A percentile compares a stretch with the other conserved stretches of the same genome.
Evolutionary conservation across 2,113 vertebrate species (phyloP).

Genomic region (Lontra canadensis): DNA sequence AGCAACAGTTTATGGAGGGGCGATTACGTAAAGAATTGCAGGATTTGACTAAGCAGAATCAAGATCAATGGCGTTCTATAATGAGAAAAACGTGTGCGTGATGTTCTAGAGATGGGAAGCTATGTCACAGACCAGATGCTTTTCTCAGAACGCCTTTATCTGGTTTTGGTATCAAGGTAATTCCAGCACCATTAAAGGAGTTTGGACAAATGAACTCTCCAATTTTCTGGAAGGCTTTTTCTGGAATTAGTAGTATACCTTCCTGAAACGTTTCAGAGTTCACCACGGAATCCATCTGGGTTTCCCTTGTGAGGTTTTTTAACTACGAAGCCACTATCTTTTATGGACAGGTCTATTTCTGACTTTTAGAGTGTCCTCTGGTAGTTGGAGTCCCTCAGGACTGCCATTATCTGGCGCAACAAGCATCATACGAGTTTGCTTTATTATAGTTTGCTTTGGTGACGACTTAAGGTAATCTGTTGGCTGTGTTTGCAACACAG

Average conservation of each 20-base stretch:
- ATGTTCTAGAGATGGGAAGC: neutral
- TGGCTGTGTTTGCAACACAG: neutral
- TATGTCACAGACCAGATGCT: neutral
- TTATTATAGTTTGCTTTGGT: neutral
- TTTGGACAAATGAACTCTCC: neutral
- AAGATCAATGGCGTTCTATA: neutral
- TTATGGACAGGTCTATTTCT: neutral
- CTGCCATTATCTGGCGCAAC: too few relatives aligned
- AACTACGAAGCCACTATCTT: neutral
- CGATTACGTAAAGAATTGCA: neutral
- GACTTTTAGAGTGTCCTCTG: neutral
- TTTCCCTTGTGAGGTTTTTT: neutral
- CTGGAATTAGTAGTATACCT: neutral
- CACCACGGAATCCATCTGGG: neutral
- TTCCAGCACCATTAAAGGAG: neutral
- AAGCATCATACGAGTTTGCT: neutral
- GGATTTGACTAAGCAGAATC: neutral
- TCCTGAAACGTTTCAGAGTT: neutral
- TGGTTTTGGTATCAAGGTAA: neutral
- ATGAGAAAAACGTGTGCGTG: rapidly evolving
- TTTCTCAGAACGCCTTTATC: neutral
- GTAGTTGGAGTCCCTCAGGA: neutral
- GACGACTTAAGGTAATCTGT: neutral
- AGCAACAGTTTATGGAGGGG: neutral
- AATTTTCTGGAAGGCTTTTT: neutral